phyloP scores from a whole-genome alignment of 2,888 invertebrate species.

The Globia sparganii region DNA sequence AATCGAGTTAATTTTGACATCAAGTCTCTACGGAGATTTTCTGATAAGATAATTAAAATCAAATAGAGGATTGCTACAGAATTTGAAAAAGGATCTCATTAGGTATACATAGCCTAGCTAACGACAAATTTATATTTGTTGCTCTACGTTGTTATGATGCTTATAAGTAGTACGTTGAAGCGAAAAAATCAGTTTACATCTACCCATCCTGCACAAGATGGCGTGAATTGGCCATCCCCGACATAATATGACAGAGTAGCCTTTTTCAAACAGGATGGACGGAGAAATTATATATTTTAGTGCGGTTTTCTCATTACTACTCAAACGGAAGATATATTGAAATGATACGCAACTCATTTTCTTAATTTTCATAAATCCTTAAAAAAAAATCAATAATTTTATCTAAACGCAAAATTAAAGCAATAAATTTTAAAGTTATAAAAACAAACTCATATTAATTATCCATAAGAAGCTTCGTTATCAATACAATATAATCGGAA shows the following conservation, averaged over 20 bases:
- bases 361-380: not conserved
- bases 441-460: slow-evolving; percentile 21
- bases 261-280: not conserved
- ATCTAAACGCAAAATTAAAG: not conserved
- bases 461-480: slow-evolving; percentile 21
- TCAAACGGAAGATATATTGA: not conserved
- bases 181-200: not conserved
- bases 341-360: too few relatives aligned
- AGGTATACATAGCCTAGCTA: not conserved
- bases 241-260: not conserved
- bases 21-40: not conserved
- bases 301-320: not conserved
- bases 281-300: not conserved
- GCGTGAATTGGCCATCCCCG: not conserved
- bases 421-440: not conserved
- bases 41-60: too few relatives aligned
- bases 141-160: too few relatives aligned
- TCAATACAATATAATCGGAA: slow-evolving; percentile 6
- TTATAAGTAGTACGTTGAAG: not conserved
- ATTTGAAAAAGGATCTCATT: not conserved
- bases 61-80: not conserved
- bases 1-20: not conserved
- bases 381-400: not conserved
- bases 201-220: not conserved
- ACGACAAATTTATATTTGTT: not conserved